Conservation (phyloP, 2,888 invertebrate genomes). For the Entomobrya proxima region DNA sequence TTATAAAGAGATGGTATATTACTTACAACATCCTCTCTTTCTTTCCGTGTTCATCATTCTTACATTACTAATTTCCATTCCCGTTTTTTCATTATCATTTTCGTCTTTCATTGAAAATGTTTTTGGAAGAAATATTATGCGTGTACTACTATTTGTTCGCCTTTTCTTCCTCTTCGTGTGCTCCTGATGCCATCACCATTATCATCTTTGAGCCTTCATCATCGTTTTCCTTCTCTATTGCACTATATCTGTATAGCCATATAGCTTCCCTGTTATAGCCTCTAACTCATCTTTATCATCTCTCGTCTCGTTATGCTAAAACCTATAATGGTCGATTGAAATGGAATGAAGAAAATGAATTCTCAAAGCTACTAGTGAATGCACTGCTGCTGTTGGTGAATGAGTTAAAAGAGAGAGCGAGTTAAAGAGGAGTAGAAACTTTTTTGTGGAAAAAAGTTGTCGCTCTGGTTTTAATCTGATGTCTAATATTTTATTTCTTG, state of each 20-base stretch:
- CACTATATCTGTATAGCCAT: background rate
- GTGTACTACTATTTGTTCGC: constrained; percentile 25
- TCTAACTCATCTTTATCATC: background rate
- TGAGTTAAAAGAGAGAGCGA: constrained; percentile 30
- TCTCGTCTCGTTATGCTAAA: background rate
- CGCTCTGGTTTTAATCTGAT: constrained; percentile 67
- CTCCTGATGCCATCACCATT: constrained; percentile 37
- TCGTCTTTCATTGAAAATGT: constrained; percentile 51
- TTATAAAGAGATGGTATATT: background rate
- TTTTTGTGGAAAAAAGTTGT: constrained; percentile 60
- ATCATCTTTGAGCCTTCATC: constrained; percentile 26
- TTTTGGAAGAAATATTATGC: constrained; percentile 32
- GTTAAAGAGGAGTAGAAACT: constrained; percentile 30
- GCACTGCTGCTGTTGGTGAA: background rate
- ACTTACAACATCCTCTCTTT: background rate
- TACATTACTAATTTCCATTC: constrained; percentile 51
- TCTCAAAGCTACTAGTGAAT: background rate
- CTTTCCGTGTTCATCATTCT: background rate
- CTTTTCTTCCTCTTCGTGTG: constrained; percentile 8
- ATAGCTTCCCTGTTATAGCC: background rate
- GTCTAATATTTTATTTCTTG: constrained; percentile 67
- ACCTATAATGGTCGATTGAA: constrained; percentile 27
- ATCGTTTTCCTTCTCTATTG: constrained; percentile 14
- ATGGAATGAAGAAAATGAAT: constrained; percentile 16
- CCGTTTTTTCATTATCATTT: constrained; percentile 55